Base-by-base conservation (phyloP, 2,888 invertebrate species). In the Clepsis dumicolana region DNA sequence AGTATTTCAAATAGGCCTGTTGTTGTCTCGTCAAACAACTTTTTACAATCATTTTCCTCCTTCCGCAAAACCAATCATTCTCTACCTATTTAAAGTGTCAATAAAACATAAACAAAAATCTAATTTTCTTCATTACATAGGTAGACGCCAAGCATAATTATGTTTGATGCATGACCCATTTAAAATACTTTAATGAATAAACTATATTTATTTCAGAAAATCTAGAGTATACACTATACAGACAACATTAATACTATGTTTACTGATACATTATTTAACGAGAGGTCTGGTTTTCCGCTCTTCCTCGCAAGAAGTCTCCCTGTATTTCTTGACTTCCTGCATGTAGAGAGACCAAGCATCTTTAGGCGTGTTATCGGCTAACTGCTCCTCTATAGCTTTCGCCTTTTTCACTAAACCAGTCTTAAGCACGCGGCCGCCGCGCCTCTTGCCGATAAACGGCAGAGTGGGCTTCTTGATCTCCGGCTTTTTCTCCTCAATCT, bases 281-380 rank as follows among this genome's bases (percentile, higher is more conserved):
- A 98, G 95, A 8, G 98, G 98, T 77, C 98, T 95, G 54, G 97
- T 98, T 89, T 98, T 98, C 74, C 96, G 95, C 83, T 98, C 98
- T 78, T 98, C 98, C 87, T 98, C 98, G 87, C 98, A 98, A 72
- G 97, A 97, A 64, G 97, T 97, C 86, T 98, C 98, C 83, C 98
- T 96, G 85, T 98, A 98, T 82, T 97, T 97, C 83, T 97, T 97
- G 18, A 98, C 98, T 94, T 98, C 98, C 71, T 97, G 97, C 96
- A 98, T 96, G 84, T 98, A 98, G 27, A 98, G 94, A 0, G 98
- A 97, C 98, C 98, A 98, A 14, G 98, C 98, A 88, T 98, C 98
- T 82, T 97, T 97, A 0, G 96, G 96, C 21, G 95, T 94, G 56
- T 93, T 94, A 74, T 95, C 95, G 0, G 91, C 94, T 0, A 94